Evolutionary conservation across 2,888 invertebrate species (phyloP), one percentile per base, ranked within the genome.

Genomic region (Helleia helle): DNA sequence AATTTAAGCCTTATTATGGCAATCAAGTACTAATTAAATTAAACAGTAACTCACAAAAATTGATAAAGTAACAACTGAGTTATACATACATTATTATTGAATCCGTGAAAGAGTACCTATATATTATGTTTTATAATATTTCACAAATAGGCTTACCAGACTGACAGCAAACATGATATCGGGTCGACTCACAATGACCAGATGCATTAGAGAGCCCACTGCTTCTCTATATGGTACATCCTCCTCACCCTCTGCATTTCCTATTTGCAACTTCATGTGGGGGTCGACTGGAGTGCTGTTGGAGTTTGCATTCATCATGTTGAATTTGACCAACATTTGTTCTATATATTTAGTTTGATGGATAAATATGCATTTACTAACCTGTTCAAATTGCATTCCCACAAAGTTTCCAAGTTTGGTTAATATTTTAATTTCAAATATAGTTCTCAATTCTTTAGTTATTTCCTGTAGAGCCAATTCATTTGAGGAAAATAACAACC

Each of bases 131-230:
- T n/a, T n/a, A n/a, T n/a, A n/a, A n/a, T n/a, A n/a, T n/a, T n/a
- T n/a, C n/a, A n/a, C n/a, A 34, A 38, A 50, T 25, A 45, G 29
- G 36, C 44, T 48, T 9, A 48, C 51, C 27, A 44, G 9, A 11
- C 44, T 48, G 4, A 51, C 48, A 2, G 38, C 47, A 46, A 36
- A 51, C 44, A 47, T 46, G 1, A 48, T 51, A 13, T 51, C 47
- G 5, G 50, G 47, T 26, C 48, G 28, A 25, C 45, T 51, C 9
- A 50, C 50, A 12, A 38, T 43, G 6, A 47, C 46, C 7, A 43
- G 36, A 26, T 46, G 46, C 40, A 50, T 50, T 1, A 50, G 41
- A 1, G 45, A 50, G 5, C 48, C 50, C 0, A 48, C 43, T 9
- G 46, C 50, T 38, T 50, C 48, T 42, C 45, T 41, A 34, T 48